Evolutionary conservation across 1,140 invertebrate species (phyloP).

Genomic region (Drosophila aff.): DNA sequence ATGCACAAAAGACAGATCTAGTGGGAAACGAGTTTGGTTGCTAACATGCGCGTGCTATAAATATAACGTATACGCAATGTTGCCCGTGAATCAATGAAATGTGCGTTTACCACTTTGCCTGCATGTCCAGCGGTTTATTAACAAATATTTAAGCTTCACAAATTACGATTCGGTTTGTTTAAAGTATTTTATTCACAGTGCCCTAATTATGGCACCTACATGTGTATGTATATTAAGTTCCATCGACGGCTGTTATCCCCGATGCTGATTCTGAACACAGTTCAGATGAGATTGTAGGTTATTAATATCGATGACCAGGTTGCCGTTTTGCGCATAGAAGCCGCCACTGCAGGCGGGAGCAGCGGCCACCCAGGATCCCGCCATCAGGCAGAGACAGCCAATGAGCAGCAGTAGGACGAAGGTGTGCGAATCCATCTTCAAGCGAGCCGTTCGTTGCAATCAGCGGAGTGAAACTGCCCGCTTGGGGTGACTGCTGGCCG

Average conservation of each 20-base stretch:
- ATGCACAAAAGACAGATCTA: background rate
- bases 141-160: slow-evolving; percentile 26
- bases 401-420: slow-evolving; percentile 28
- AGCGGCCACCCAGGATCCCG: slow-evolving; percentile 12
- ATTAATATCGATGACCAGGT: slow-evolving; percentile 48
- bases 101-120: background rate
- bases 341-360: slow-evolving; percentile 47
- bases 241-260: slow-evolving; percentile 21
- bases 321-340: slow-evolving; percentile 47
- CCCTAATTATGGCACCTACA: background rate
- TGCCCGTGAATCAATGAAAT: slow-evolving; percentile 2
- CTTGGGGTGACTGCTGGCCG: background rate
- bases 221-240: background rate
- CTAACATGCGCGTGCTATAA: slow-evolving; percentile 16
- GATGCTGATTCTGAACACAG: slow-evolving; percentile 50
- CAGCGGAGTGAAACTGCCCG: slow-evolving; percentile 30
- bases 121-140: slow-evolving; percentile 5
- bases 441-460: slow-evolving; percentile 22
- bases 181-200: slow-evolving; percentile 10
- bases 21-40: slow-evolving; percentile 7
- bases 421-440: slow-evolving; percentile 29
- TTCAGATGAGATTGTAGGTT: slow-evolving; percentile 17
- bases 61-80: slow-evolving; percentile 42
- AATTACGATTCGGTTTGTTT: slow-evolving; percentile 21
- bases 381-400: slow-evolving; percentile 17